Base-by-base conservation (phyloP, 2,888 invertebrate genomes). In the Philopedon plagiatum region DNA sequence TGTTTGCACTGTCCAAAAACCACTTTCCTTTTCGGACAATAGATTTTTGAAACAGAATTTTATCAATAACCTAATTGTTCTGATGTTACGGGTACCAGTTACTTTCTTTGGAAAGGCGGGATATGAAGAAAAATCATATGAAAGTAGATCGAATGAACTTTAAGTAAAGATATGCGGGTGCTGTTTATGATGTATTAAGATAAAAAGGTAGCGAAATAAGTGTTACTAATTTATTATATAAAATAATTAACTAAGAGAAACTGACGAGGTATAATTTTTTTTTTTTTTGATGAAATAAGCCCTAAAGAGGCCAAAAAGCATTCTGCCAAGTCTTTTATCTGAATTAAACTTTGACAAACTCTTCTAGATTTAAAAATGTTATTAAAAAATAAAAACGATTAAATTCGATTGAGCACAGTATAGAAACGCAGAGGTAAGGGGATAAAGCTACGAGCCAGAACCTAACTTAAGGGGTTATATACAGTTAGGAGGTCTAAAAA, bases 121-220 rank as follows among this genome's bases (percentile, higher is more conserved):
- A 21, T 8, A n/a, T 46, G 15, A 39, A 37, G n/a, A n/a, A 37
- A 39, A 26, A 26, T 26, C 26, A 7, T 39, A 2, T 7, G 39
- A 39, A 39, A 39, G 15, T 39, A 15, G 23, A 46, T 2, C 46
- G 21, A 23, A 46, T 44, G 8, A 44, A 21, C 41, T 41, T 18
- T 41, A 41, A 9, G 21, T 21, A 21, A 44, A n/a, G n/a, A 46
- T 21, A 46, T 23, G 46, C 23, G 46, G 46, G 46, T 46, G 46
- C 8, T 44, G 19, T 44, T 23, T 46, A 46, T 19, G 4, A 23
- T 23, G 21, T 46, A 23, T 41, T 15, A 18, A 44, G 21, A 46
- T 46, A 11, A 46, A 23, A 46, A 23, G 11, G 15, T 15, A 15
- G 39, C n/a, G 15, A 15, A 5, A 39, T 39, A 39, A 1, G 37